Conservation (phyloP, 2,797 vertebrate genomes). For the Schizopygopsis pylzovi region DNA sequence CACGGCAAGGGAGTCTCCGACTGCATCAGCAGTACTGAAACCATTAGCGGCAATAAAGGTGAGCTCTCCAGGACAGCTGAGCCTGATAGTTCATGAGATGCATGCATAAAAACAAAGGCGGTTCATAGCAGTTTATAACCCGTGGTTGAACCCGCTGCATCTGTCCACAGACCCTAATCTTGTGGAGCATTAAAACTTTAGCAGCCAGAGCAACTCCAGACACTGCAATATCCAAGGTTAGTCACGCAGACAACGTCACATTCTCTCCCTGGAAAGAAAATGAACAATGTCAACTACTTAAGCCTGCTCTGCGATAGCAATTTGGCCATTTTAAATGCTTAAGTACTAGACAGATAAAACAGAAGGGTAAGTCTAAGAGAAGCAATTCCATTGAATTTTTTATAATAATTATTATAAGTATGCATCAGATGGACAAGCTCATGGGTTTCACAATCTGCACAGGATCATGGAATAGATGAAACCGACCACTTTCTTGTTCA, state of each 20-base stretch:
- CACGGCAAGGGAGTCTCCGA: slow-evolving; percentile 26
- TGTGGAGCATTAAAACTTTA: slow-evolving; percentile 37
- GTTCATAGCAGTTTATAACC: slow-evolving; percentile 3
- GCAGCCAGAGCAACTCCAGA: not conserved
- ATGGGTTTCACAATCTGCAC: not conserved
- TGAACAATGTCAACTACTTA: slow-evolving; percentile 12
- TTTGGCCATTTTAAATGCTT: not conserved
- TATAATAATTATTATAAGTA: too few relatives aligned
- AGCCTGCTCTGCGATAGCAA: not conserved
- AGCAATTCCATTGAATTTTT: too few relatives aligned
- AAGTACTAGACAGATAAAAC: slow-evolving; percentile 1
- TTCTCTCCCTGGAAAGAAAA: not conserved
- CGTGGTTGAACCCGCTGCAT: not conserved
- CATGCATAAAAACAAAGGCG: not conserved
- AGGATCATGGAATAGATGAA: not conserved
- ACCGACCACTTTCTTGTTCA: not conserved
- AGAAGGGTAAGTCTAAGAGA: not conserved
- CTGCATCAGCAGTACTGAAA: slow-evolving; percentile 17
- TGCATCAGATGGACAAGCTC: not conserved
- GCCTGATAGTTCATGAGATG: slow-evolving; percentile 4
- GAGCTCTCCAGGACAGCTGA: not conserved
- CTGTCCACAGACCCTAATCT: slow-evolving; percentile 32
- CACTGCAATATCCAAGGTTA: not conserved
- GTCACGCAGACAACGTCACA: not conserved
- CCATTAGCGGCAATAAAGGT: slow-evolving; percentile 31